Evolutionary conservation across 2,797 vertebrate species (phyloP).

Genomic region (Lepidocolaptes lacrymiger): DNA sequence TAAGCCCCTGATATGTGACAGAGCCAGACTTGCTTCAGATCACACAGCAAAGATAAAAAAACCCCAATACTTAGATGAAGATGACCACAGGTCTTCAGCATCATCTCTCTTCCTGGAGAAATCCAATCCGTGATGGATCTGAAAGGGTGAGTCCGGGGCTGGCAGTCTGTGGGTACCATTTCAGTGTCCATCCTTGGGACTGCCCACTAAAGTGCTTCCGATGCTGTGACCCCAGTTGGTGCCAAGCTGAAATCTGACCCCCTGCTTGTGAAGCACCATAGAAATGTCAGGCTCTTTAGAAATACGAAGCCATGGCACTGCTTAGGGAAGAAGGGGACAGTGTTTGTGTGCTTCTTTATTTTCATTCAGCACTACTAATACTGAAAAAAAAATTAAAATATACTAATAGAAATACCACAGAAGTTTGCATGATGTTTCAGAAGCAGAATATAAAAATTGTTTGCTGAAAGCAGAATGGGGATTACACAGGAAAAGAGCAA

Average conservation of each 20-base stretch:
- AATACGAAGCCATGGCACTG: neutral
- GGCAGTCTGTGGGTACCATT: accelerated
- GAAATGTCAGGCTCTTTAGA: neutral
- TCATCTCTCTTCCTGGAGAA: neutral
- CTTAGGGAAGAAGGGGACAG: neutral
- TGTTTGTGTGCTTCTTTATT: neutral
- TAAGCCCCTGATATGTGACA: neutral
- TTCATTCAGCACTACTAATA: neutral
- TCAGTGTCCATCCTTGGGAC: neutral
- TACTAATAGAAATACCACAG: neutral
- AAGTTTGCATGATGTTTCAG: neutral
- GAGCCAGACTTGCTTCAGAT: neutral
- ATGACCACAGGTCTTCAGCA: neutral
- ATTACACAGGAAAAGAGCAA: neutral
- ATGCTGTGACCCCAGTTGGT: neutral
- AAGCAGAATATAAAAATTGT: neutral
- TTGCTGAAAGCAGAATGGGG: neutral
- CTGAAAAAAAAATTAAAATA: neutral
- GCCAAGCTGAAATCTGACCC: neutral
- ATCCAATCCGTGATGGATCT: neutral
- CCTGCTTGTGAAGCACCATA: neutral
- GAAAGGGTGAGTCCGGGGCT: neutral
- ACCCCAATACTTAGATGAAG: neutral
- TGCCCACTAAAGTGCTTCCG: neutral
- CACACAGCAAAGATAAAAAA: neutral